Conservation (phyloP, 2,888 invertebrate genomes). For the Polylopha cassiicola region DNA sequence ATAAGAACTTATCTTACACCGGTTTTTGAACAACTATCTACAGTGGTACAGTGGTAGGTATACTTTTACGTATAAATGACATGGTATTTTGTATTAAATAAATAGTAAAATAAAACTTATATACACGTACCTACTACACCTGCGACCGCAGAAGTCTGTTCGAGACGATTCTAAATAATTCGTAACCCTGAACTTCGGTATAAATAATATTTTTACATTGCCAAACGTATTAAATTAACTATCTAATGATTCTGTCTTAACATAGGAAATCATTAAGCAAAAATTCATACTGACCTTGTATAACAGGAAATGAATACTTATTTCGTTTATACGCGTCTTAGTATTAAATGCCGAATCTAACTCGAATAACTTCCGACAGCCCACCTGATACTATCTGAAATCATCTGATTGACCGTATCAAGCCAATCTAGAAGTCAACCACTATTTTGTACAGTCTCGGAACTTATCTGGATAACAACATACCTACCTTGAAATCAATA, state of each 20-base stretch:
- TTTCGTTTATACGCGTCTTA: conserved; percentile 11
- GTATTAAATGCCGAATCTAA: conserved; percentile 9
- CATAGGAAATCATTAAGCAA: conserved; percentile 20
- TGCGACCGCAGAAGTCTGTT: too few relatives aligned
- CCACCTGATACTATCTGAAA: conserved; percentile 7
- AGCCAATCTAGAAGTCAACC: conserved; percentile 1
- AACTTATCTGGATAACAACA: too few relatives aligned
- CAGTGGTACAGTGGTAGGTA: too few relatives aligned
- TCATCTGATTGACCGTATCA: neutral
- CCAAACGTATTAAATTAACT: conserved; percentile 13
- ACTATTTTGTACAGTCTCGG: too few relatives aligned
- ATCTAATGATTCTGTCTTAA: conserved; percentile 8
- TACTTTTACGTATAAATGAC: too few relatives aligned
- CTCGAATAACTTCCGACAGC: conserved; percentile 16
- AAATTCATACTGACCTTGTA: conserved; percentile 13
- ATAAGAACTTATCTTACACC: too few relatives aligned
- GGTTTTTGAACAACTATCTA: too few relatives aligned
- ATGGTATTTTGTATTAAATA: too few relatives aligned
- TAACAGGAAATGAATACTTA: conserved; percentile 16
- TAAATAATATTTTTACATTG: conserved; percentile 8
- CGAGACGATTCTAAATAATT: too few relatives aligned
- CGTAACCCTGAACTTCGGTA: conserved; percentile 14
- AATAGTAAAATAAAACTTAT: too few relatives aligned
- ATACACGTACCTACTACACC: too few relatives aligned
- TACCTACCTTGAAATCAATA: too few relatives aligned